phyloP scores from a whole-genome alignment of 1,140 invertebrate species.

The Conus ventricosus region DNA sequence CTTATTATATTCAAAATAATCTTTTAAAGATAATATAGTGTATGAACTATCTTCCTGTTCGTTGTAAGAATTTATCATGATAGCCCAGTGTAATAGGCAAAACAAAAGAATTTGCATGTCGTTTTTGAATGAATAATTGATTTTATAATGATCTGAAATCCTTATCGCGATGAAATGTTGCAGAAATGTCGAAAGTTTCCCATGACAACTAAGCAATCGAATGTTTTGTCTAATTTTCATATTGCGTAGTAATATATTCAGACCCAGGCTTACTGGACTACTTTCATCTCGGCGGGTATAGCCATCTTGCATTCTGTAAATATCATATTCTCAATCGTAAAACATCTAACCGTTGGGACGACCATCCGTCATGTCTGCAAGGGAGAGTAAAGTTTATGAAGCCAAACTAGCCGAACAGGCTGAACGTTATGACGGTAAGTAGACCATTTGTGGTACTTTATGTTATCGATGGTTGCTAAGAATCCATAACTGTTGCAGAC shows the following conservation, averaged over 20 bases:
- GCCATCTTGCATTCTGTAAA: slow-evolving; percentile 58
- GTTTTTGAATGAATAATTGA: no score
- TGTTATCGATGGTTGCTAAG: background rate
- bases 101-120: no score
- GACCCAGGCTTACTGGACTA: slow-evolving; percentile 32
- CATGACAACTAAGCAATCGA: no score
- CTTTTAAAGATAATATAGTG: no score
- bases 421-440: slow-evolving; percentile 73
- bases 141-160: no score
- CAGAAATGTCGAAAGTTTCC: no score
- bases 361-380: slow-evolving; percentile 65
- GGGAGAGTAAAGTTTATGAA: slow-evolving; percentile 67
- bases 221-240: background rate
- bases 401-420: slow-evolving; percentile 75
- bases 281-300: slow-evolving; percentile 64
- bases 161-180: no score
- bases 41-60: no score
- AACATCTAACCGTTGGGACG: slow-evolving; percentile 51
- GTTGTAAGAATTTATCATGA: no score
- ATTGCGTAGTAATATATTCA: slow-evolving; percentile 38
- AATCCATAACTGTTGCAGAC: background rate
- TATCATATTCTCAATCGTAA: slow-evolving; percentile 50
- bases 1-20: no score
- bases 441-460: slow-evolving; percentile 10
- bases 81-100: no score